Evolutionary conservation across 2,113 vertebrate species (phyloP).

Genomic region (Scatophagus argus): DNA sequence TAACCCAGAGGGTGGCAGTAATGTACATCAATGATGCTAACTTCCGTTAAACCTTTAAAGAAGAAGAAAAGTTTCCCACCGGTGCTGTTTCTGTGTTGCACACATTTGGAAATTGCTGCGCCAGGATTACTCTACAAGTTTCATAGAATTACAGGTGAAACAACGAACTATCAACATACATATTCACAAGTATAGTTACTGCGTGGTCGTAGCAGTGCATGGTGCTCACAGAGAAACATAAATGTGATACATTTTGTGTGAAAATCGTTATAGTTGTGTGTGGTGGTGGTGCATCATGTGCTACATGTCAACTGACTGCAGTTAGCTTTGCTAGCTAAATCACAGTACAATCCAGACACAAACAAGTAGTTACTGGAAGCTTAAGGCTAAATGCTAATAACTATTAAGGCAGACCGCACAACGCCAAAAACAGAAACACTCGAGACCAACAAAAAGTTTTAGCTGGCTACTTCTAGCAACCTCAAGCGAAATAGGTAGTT

Average conservation of each 20-base stretch:
- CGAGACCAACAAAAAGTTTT: neutral
- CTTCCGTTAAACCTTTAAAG: too few species aligned
- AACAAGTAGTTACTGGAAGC: neutral
- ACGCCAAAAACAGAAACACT: neutral
- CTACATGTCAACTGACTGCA: neutral
- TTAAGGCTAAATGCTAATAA: neutral
- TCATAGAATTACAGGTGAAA: conserved; percentile 39
- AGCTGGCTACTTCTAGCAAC: neutral
- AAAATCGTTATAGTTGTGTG: neutral
- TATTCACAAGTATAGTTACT: fast-evolving
- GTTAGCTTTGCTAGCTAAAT: conserved; percentile 35
- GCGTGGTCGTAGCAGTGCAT: fast-evolving
- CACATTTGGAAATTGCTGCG: conserved; percentile 27
- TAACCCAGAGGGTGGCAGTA: too few species aligned
- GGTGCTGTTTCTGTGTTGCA: conserved; percentile 48
- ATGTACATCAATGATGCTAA: too few species aligned
- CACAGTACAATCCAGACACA: neutral
- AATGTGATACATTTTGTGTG: neutral
- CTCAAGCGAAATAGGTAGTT: neutral
- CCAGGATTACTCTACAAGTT: neutral
- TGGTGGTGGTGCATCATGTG: conserved; percentile 18
- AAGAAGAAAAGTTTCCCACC: conserved; percentile 32
- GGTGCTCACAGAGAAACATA: too few species aligned
- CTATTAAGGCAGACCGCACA: neutral
- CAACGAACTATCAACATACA: fast-evolving